Base-by-base conservation (phyloP, 2,888 invertebrate genomes). In the Frankliniella fusca region DNA sequence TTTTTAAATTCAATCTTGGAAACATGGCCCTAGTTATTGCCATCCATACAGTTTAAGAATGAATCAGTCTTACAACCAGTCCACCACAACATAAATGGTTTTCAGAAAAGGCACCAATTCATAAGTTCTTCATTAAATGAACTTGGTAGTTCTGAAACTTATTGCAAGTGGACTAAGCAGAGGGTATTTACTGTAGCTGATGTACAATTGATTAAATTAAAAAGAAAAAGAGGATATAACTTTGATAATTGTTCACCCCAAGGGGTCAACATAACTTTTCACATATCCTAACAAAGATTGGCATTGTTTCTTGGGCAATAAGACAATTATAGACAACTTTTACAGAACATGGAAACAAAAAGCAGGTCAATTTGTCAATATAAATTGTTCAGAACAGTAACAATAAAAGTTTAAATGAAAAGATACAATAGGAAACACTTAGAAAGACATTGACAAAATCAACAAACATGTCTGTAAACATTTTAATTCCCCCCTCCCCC, bases 1-100 rank as follows among this genome's bases (percentile, higher is more conserved):
- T 54, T 15, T 54, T 10, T 23, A 76, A 1, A 76, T 76, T 76
- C 70, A 76, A 76, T 76, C 70, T 27, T 76, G 70, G 23, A 76
- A 76, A 23, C 70, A 76, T 76, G 70, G 70, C 70, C 27, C 12
- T 27, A 76, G 23, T 76, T 76, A 76, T 76, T 76, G 70, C 70
- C 70, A 76, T 76, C 70, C 12, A 27, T 23, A 27, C 70, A 76
- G 70, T 3, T 76, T 76, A 27, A 23, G 70, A 76, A 20, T 0
- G 70, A 11, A 76, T 76, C 70, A 76, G 70, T 76, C 70, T 76
- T 76, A 76, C 27, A 76, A 27, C 23, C 70, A 76, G 27, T 27
- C 27, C 70, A 76, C 27, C 70, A 27, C 23, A 27, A 76, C 10
- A 27, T 27, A 23, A 23, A 10, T 27, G 27, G 27, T 76, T 5